Base-by-base conservation (phyloP, 2,888 invertebrate species). In the Parasteatoda lunata region DNA sequence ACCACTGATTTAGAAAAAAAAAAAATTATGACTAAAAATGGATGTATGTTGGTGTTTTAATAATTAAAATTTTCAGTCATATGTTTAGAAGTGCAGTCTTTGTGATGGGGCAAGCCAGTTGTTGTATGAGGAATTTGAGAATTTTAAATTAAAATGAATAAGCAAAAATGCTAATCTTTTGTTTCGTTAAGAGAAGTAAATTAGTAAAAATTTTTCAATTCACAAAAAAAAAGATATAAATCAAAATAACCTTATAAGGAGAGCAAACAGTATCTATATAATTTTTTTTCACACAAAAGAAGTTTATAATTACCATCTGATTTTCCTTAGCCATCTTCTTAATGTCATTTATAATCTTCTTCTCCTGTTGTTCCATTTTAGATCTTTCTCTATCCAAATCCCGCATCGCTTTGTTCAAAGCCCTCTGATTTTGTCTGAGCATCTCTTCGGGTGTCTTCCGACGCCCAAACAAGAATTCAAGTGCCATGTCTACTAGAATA, bases 271-370 rank as follows among this genome's bases (percentile, higher is more conserved):
- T n/a, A 30, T 30, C 30, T 59, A 11, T 15, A 64, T 59, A 64
- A 6, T 4, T 64, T 51, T 72, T 72, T 72, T 3, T 5, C n/a
- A 68, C n/a, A 68, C n/a, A 68, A 0, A 54, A 15, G 59, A 64
- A 59, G 6, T 30, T 5, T 49, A 51, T 72, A 9, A 9, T 59
- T 81, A 97, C 97, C 98, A 99, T 99, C 93, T 99, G 99, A 13
- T 98, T 98, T 91, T 98, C 97, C 92, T 99, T 99, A 0, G 99
- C 99, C 93, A 99, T 95, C 93, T 98, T 99, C 92, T 99, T 99
- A 89, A 99, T 99, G 91, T 99, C 99, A 0, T 95, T 95, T 88
- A 99, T 99, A 89, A 99, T 96, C 93, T 99, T 99, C 93, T 99
- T 99, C 92, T 99, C 99, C 92, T 99, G 98, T 91, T 97, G 97